Evolutionary conservation across 2,888 invertebrate species (phyloP).

Genomic region (Noctua janthe): DNA sequence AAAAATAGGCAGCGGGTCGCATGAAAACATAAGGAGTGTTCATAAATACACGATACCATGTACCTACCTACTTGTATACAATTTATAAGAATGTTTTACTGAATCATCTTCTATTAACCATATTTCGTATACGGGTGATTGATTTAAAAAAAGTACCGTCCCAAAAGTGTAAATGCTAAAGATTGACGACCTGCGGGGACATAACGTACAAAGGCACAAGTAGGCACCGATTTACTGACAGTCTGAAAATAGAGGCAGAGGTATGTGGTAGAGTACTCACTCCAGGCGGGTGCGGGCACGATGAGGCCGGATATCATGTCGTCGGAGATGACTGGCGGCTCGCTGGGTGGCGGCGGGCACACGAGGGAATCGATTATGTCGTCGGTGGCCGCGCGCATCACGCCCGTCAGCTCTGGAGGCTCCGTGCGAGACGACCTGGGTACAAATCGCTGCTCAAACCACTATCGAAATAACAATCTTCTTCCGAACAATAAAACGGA

Average conservation of each 20-base stretch:
- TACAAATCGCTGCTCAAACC: slow-evolving; percentile 58
- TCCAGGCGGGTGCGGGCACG: slow-evolving; percentile 98
- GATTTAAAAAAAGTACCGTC: slow-evolving; percentile 17
- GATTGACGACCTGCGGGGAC: background rate
- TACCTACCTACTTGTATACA: slow-evolving; percentile 9
- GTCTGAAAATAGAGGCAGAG: slow-evolving; percentile 19
- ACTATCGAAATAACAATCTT: slow-evolving; percentile 62
- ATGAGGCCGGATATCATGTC: slow-evolving; percentile 99
- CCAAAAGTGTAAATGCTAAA: slow-evolving; percentile 10
- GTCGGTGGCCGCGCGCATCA: slow-evolving; percentile 96
- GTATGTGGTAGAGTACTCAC: slow-evolving; percentile 90
- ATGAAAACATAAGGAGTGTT: slow-evolving; percentile 65
- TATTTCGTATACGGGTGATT: background rate
- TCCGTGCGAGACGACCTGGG: slow-evolving; percentile 94
- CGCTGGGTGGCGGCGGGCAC: slow-evolving; percentile 98
- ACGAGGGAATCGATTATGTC: slow-evolving; percentile 98
- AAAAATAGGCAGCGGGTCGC: slow-evolving; percentile 56
- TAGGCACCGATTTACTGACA: slow-evolving; percentile 9
- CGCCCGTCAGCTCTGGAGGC: slow-evolving; percentile 94
- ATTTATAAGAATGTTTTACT: slow-evolving; percentile 26
- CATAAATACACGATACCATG: slow-evolving; percentile 13
- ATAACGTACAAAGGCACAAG: slow-evolving; percentile 8
- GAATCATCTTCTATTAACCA: slow-evolving; percentile 9
- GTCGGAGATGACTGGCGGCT: slow-evolving; percentile 97
- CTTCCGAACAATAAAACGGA: slow-evolving; percentile 44